Percentiles rank a stretch among this genome's conserved stretches.
These are phyloP conservation scores for Littorina saxatilis DNA, from an alignment of 1,140 invertebrate species.

Conservation along the genomic window DNA sequence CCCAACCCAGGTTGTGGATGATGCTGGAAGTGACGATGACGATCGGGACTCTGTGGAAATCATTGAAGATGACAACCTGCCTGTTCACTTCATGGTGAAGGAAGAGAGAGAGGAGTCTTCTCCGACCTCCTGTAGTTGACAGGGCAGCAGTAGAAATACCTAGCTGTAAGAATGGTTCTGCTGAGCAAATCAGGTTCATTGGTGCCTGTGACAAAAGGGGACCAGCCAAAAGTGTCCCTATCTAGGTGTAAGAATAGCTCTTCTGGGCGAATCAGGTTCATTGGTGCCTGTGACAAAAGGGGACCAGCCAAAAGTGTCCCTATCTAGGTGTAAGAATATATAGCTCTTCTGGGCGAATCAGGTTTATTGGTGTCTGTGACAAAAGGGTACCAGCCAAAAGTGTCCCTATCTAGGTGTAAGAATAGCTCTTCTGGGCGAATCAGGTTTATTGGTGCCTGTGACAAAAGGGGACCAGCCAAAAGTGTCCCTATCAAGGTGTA, in stretches of 20 bases:
- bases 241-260: background rate
- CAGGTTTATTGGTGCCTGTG: background rate
- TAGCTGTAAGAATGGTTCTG: too few species aligned
- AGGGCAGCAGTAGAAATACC: too few species aligned
- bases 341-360: too few species aligned
- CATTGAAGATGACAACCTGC: background rate
- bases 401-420: background rate
- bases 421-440: background rate
- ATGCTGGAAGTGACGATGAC: background rate
- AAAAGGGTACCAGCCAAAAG: background rate
- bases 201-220: too few species aligned
- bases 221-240: background rate
- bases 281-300: background rate
- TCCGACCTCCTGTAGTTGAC: background rate
- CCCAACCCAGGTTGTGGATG: too few species aligned
- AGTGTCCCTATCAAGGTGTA: too few species aligned
- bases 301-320: background rate
- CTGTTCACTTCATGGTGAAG: conserved; percentile 12
- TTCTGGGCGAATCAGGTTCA: background rate
- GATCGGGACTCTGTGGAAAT: background rate
- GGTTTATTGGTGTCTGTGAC: too few species aligned
- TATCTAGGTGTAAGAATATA: too few species aligned
- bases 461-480: background rate
- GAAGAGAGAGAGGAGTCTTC: background rate
- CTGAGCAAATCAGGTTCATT: too few species aligned